These are phyloP conservation scores for Aythya baeri DNA, from an alignment of 2,113 vertebrate species.

Conservation along the genomic window DNA sequence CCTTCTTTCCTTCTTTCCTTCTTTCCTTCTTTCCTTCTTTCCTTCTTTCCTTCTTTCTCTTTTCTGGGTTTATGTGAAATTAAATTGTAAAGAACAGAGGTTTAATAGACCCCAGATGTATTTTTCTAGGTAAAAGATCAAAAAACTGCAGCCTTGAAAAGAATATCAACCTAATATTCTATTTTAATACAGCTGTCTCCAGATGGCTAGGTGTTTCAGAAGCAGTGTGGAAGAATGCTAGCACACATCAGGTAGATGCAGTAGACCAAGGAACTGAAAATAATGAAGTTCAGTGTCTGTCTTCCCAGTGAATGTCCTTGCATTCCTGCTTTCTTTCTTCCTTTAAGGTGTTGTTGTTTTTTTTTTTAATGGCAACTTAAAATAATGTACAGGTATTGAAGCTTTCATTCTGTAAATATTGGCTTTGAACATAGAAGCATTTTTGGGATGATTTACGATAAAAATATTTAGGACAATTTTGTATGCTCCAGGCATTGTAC, in stretches of 20 bases:
- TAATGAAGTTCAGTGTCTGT: neutral
- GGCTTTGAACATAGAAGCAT: neutral
- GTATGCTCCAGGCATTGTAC: neutral
- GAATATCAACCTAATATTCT: neutral
- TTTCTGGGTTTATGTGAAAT: neutral
- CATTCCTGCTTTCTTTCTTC: neutral
- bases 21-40: too few species aligned
- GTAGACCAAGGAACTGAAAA: neutral
- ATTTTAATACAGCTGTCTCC: neutral
- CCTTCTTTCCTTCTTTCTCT: neutral
- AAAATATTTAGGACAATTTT: neutral
- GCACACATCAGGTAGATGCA: fast-evolving
- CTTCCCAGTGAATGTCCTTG: neutral
- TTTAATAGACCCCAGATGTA: neutral
- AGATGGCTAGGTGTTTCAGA: neutral
- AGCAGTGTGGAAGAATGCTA: neutral
- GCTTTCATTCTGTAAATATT: neutral
- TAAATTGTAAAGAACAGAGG: fast-evolving
- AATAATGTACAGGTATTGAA: neutral
- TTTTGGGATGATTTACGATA: neutral
- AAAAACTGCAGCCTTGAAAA: neutral
- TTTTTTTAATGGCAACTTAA: neutral
- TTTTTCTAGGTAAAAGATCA: neutral
- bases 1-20: too few species aligned
- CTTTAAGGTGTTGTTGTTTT: neutral